A percentile compares a stretch with the other conserved stretches of the same genome.
phyloP scores from a whole-genome alignment of 2,113 vertebrate genomes.

The Anseranas semipalmata region DNA sequence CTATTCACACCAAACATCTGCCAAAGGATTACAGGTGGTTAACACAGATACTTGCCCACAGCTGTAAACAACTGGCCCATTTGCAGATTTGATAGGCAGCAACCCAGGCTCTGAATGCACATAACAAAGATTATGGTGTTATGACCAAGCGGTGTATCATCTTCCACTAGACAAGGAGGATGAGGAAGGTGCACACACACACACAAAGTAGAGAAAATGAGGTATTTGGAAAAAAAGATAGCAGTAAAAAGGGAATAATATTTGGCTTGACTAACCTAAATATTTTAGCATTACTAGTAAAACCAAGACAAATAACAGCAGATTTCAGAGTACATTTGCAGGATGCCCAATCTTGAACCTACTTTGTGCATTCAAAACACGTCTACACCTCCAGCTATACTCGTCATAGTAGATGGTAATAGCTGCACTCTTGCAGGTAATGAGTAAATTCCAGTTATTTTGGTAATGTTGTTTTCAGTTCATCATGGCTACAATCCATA shows the following conservation, averaged over 20 bases:
- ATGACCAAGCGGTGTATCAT: neutral
- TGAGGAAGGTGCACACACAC: neutral
- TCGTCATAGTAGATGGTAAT: neutral
- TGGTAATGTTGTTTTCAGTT: slow-evolving; percentile 34
- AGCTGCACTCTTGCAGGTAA: neutral
- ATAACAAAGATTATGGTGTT: neutral
- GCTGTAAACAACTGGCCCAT: neutral
- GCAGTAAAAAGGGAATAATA: neutral
- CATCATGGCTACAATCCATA: neutral
- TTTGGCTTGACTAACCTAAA: neutral
- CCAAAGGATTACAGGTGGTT: neutral
- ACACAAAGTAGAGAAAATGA: neutral
- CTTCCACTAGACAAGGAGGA: neutral
- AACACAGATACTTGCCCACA: neutral
- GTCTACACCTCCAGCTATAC: neutral
- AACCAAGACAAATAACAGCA: neutral
- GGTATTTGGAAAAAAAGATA: neutral
- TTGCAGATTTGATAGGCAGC: neutral
- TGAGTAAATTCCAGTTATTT: slow-evolving; percentile 49
- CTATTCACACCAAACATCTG: neutral
- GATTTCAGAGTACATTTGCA: neutral
- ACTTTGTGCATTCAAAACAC: neutral
- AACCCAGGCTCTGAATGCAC: neutral
- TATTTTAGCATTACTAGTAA: neutral
- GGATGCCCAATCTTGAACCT: neutral